Base-by-base conservation (phyloP, 2,888 invertebrate species). In the Andrena marginata region DNA sequence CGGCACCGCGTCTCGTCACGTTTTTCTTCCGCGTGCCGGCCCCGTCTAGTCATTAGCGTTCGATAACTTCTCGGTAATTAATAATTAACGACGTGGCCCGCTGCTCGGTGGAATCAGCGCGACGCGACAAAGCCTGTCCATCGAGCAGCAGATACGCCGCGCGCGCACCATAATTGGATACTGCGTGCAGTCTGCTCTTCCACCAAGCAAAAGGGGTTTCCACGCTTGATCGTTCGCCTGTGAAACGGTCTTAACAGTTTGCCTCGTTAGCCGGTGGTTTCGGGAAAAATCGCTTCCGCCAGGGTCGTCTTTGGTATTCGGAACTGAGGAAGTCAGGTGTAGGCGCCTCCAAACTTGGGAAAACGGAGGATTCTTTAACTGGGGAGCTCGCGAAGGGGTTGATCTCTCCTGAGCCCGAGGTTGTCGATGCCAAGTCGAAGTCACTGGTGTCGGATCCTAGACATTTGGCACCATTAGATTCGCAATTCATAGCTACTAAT, bases 21-120 rank as follows among this genome's bases (percentile, higher is more conserved):
- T 65, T 73, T 67, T 54, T 20, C 51, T 1, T 3, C 7, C 26
- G n/a, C 26, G 13, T 7, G 10, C 48, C 2, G 8, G 6, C 63
- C 13, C 59, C 13, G 26, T 49, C 63, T 69, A 56, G 54, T 69
- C 71, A 75, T 80, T 85, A 72, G 54, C 69, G 67, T 69, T 59
- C 60, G 31, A 72, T 64, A 82, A 67, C 64, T 74, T 49, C 60
- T 31, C 35, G 33, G 49, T 82, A 88, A 87, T 82, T 84, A 88
- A 80, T 82, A 84, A 86, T 86, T 87, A 86, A 86, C 72, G 76
- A 80, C 49, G 72, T 48, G 60, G 77, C 63, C 26, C 56, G 76
- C 1, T 62, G 29, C 84, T 79, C 75, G 54, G 16, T 62, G 56
- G 82, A 77, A 80, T 86, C 59, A 48, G 16, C 51, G 42, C 42